These are phyloP conservation scores for Lophura nycthemera DNA, from an alignment of 2,113 vertebrate species.

Conservation along the genomic window DNA sequence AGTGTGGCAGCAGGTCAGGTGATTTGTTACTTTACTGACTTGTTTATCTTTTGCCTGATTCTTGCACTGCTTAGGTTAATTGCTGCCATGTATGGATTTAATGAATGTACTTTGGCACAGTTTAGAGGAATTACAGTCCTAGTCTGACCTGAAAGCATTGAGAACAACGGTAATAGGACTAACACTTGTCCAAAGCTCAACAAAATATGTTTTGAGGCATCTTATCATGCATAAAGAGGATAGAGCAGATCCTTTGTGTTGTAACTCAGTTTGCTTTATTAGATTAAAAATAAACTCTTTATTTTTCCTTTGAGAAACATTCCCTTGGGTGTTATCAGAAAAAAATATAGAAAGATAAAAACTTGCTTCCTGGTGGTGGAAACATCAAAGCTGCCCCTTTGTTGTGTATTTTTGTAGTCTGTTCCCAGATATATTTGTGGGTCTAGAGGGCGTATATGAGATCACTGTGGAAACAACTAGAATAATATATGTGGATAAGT, in stretches of 20 bases:
- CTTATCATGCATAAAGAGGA: background rate
- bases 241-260: background rate
- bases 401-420: background rate
- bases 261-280: background rate
- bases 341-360: conserved; percentile 17
- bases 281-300: conserved; percentile 28
- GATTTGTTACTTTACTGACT: background rate
- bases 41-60: background rate
- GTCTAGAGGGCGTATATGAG: background rate
- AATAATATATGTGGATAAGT: background rate
- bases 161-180: background rate
- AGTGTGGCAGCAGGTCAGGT: background rate
- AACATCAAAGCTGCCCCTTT: background rate
- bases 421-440: background rate
- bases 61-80: background rate
- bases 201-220: background rate
- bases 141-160: background rate
- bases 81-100: conserved; percentile 17
- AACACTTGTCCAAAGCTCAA: background rate
- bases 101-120: conserved; percentile 3
- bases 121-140: background rate
- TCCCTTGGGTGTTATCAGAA: conserved; percentile 22
- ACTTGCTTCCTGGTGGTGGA: background rate
- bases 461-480: conserved; percentile 5
- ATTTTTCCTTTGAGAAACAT: background rate